Conservation (phyloP, 35 echinoderm and acorn worm species). For the Nesometra sesokonis region DNA sequence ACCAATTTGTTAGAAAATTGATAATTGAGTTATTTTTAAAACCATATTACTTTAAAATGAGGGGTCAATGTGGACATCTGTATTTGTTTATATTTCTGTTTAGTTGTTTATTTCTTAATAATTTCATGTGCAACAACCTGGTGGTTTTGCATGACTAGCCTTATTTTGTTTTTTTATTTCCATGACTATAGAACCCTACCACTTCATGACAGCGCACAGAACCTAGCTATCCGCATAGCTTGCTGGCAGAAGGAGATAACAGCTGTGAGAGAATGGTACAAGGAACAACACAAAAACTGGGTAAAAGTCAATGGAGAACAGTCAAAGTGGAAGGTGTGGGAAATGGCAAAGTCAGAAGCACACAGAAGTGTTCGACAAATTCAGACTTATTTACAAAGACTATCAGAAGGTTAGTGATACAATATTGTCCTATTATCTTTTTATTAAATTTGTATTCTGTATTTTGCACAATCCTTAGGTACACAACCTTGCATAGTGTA, state of each 20-base stretch:
- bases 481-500: no score
- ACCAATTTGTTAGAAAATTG: no score
- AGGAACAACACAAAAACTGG: conserved; percentile 91
- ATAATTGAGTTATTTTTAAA: no score
- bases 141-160: no score
- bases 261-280: conserved; percentile 84
- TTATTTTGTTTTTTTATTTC: neutral
- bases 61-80: no score
- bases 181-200: conserved; percentile 50
- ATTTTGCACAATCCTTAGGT: no score
- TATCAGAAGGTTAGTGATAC: conserved; percentile 66
- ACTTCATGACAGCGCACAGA: conserved; percentile 95
- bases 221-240: conserved; percentile 75
- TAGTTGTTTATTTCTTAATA: no score
- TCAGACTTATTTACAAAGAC: conserved; percentile 85
- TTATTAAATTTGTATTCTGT: no score
- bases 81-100: no score
- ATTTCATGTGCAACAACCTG: no score
- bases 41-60: no score
- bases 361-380: conserved; percentile 77
- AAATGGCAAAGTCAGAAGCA: conserved; percentile 40
- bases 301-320: conserved; percentile 54
- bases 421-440: no score
- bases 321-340: conserved; percentile 99
- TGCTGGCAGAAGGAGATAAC: conserved; percentile 98